A percentile compares a stretch with the other conserved stretches of the same genome.
Evolutionary conservation across 2,113 vertebrate genomes (phyloP).

Genomic region (Alectura lathami): DNA sequence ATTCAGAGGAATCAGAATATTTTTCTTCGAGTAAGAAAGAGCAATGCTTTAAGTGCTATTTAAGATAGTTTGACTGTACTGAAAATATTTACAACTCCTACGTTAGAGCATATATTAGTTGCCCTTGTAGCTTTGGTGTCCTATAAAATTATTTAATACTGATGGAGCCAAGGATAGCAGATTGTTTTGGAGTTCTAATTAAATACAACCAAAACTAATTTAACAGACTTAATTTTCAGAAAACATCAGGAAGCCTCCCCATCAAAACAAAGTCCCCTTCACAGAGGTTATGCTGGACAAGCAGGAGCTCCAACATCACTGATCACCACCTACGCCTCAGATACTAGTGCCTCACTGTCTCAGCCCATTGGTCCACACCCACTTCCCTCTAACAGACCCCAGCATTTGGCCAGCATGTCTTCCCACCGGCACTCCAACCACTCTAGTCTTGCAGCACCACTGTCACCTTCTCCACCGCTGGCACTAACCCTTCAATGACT

Average conservation of each 20-base stretch:
- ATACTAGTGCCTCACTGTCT: not conserved
- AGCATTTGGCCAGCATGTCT: not conserved
- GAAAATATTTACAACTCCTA: slow-evolving; percentile 32
- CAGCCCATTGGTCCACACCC: not conserved
- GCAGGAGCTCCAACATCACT: not conserved
- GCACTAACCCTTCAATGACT: not conserved
- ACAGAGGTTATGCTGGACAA: not conserved
- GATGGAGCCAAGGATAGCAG: not conserved
- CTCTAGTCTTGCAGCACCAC: not conserved
- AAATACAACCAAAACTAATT: not conserved
- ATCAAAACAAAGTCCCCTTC: not conserved
- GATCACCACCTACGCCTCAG: not conserved
- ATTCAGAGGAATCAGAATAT: not conserved
- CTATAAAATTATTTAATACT: not conserved
- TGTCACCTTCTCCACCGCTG: not conserved
- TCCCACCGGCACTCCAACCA: not conserved
- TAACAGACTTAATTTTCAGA: not conserved
- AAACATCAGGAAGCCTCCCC: not conserved
- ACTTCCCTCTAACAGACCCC: not conserved
- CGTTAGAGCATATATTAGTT: not conserved
- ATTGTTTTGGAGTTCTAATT: not conserved
- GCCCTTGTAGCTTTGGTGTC: not conserved
- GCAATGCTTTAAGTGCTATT: not conserved
- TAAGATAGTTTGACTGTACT: not conserved
- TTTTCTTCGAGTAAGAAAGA: not conserved